phyloP scores from a whole-genome alignment of 2,888 invertebrate species.

The Eupithecia exiguata region DNA sequence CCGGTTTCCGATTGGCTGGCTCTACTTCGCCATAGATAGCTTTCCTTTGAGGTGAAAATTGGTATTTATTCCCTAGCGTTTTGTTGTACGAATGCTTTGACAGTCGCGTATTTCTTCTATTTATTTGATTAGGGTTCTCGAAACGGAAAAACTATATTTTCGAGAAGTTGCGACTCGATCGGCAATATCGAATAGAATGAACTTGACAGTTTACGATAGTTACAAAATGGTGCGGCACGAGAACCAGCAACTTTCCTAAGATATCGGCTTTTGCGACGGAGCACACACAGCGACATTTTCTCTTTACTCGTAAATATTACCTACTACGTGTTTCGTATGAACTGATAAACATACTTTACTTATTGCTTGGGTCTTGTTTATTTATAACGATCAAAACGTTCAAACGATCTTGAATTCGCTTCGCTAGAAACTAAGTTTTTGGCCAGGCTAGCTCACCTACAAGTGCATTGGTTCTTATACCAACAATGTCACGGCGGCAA shows the following conservation, averaged over 20 bases:
- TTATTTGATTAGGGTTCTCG: constrained; percentile 45
- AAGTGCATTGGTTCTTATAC: background rate
- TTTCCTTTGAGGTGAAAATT: constrained; percentile 72
- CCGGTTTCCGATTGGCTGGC: constrained; percentile 63
- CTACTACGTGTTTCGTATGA: background rate
- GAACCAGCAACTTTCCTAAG: constrained; percentile 15
- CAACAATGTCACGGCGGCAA: background rate
- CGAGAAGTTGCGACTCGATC: constrained; percentile 27
- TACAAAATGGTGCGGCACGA: constrained; percentile 19
- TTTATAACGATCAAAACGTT: background rate
- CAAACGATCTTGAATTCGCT: background rate
- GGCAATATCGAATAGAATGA: constrained; percentile 32
- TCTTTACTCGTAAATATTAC: background rate
- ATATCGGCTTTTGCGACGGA: constrained; percentile 11
- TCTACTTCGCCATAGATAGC: constrained; percentile 55
- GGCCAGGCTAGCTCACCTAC: background rate
- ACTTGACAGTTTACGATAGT: constrained; percentile 28
- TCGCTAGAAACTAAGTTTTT: background rate
- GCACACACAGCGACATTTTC: background rate
- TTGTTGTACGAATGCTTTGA: constrained; percentile 52
- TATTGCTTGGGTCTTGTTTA: constrained; percentile 2
- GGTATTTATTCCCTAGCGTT: constrained; percentile 66
- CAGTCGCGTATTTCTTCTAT: constrained; percentile 43
- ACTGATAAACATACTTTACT: background rate
- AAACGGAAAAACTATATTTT: constrained; percentile 38